Conservation (phyloP, 2,113 vertebrate genomes). For the Tyto alba region DNA sequence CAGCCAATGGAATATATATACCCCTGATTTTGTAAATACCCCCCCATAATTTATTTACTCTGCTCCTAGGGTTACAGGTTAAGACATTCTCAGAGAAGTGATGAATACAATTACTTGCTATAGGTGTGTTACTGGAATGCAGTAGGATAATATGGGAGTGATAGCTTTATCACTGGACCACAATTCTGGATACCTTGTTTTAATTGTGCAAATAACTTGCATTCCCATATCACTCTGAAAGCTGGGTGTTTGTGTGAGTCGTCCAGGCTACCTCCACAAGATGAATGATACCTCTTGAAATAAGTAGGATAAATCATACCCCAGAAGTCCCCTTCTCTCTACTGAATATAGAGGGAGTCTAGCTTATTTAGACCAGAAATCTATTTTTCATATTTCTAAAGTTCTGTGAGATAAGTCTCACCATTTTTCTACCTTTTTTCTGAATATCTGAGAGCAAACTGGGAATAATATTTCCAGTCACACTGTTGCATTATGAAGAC, state of each 20-base stretch:
- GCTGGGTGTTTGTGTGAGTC: not conserved
- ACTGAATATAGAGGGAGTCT: not conserved
- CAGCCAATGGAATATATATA: not conserved
- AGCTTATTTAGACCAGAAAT: slow-evolving; percentile 21
- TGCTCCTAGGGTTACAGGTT: not conserved
- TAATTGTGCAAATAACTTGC: not conserved
- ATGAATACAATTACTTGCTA: not conserved
- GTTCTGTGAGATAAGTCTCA: not conserved
- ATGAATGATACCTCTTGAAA: not conserved
- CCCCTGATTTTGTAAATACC: not conserved
- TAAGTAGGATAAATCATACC: slow-evolving; percentile 5
- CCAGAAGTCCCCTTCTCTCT: not conserved
- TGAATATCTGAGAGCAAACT: not conserved
- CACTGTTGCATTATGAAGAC: not conserved
- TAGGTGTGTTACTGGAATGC: not conserved
- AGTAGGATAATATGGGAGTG: not conserved
- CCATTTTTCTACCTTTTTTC: not conserved
- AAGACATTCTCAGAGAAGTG: not conserved
- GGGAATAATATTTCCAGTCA: not conserved
- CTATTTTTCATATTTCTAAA: slow-evolving; percentile 2
- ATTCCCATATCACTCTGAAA: not conserved
- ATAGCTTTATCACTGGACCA: not conserved
- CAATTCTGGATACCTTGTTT: not conserved
- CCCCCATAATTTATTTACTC: not conserved
- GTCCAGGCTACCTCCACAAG: not conserved